These are phyloP conservation scores for Stegodyphus dumicola DNA, from an alignment of 1,140 invertebrate species.

Conservation along the genomic window DNA sequence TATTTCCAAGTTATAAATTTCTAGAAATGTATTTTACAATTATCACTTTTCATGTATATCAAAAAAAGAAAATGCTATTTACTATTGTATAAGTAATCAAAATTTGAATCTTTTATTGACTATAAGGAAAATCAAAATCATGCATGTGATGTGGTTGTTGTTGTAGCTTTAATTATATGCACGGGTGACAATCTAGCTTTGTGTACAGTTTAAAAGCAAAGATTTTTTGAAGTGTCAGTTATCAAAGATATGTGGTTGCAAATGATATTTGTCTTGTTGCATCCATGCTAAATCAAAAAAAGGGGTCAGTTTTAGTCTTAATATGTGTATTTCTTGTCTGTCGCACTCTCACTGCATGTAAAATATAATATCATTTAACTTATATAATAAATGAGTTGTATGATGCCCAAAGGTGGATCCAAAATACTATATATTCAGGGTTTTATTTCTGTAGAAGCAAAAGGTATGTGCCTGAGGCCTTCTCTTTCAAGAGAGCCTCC, in stretches of 20 bases:
- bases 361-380: not conserved
- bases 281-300: conserved; percentile 52
- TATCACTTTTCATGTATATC: no score
- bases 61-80: no score
- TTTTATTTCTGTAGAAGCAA: not conserved
- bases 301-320: conserved; percentile 4
- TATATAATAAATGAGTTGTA: conserved; percentile 11
- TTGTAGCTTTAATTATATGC: conserved; percentile 44
- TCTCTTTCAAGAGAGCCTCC: no score
- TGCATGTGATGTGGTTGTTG: conserved; percentile 50
- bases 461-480: not conserved
- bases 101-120: not conserved
- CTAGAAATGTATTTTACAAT: no score
- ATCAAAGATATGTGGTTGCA: conserved; percentile 15
- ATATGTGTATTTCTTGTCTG: conserved; percentile 27
- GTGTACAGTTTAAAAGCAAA: conserved; percentile 29
- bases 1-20: no score
- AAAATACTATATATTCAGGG: not conserved
- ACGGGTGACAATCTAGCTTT: conserved; percentile 58
- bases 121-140: conserved; percentile 19
- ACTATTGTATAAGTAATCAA: not conserved
- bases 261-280: not conserved
- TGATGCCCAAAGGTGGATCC: conserved; percentile 10
- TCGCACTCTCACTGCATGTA: conserved; percentile 17
- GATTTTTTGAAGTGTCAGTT: conserved; percentile 7